Evolutionary conservation across 2,888 invertebrate genomes (phyloP).

Genomic region (Mimas tiliae): DNA sequence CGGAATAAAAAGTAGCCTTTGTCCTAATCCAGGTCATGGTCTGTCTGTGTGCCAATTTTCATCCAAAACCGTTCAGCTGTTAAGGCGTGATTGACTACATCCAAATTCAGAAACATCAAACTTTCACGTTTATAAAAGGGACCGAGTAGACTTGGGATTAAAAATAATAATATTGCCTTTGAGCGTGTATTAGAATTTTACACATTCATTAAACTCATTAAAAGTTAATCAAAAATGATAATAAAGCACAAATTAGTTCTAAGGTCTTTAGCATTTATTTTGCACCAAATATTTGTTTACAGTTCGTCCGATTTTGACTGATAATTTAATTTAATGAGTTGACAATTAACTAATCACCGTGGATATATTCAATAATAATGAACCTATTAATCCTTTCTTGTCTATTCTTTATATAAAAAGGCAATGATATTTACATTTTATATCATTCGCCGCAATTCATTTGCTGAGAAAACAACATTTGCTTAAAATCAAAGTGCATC

Average conservation of each 20-base stretch:
- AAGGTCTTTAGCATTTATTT: background rate
- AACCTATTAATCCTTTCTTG: slow-evolving; percentile 1
- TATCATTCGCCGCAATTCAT: background rate
- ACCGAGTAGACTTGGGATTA: too few species aligned
- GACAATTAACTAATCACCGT: slow-evolving; percentile 4
- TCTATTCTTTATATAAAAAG: background rate
- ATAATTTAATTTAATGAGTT: background rate
- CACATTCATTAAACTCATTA: background rate
- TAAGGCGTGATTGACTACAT: too few species aligned
- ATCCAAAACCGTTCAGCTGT: too few species aligned
- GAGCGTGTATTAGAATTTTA: too few species aligned
- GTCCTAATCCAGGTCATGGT: too few species aligned
- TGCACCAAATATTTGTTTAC: slow-evolving; percentile 2
- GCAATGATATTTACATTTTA: background rate
- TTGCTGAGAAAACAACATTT: background rate
- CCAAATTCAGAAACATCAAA: too few species aligned
- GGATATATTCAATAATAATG: background rate
- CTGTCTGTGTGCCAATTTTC: too few species aligned
- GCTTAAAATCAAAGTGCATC: background rate
- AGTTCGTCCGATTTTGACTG: background rate
- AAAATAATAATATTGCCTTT: too few species aligned
- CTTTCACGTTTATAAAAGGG: too few species aligned
- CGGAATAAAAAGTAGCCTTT: too few species aligned
- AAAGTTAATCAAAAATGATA: background rate
- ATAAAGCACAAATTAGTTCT: background rate